Base-by-base conservation (phyloP, 2,888 invertebrate genomes). In the Willowsia nigromaculata region DNA sequence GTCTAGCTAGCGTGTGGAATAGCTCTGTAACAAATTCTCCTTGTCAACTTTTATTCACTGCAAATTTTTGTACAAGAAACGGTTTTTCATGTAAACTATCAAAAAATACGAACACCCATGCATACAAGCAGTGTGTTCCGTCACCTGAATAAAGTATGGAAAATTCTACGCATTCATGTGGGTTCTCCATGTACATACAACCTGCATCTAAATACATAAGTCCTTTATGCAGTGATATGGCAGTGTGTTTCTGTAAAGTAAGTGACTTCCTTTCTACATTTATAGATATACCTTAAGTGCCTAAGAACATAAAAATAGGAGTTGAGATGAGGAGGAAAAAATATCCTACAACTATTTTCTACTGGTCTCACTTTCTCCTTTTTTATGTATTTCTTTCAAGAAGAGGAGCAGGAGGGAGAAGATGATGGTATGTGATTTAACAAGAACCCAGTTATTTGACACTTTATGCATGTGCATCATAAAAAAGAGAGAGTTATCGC, bases 401-500 rank as follows among this genome's bases (percentile, higher is more conserved):
- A 43, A 25, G 71, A 27, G n/a, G 25, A 43, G 71, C 43, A 33
- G 33, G 11, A 47, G 43, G 9, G 43, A 47, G 18, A 74, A 74
- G 71, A 40, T 74, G 43, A 74, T 74, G 84, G 43, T 84, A 47
- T 78, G 88, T 84, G 88, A 88, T 88, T 88, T 88, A 78, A 56
- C 50, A 84, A 30, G 43, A 84, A n/a, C 88, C 84, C 78, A 84
- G 88, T 84, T 88, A 88, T 84, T 88, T 88, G 88, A 88, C 88
- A 88, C 84, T 88, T 88, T 88, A 88, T 88, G 83, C 88, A 88
- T 84, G 88, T 88, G 88, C 88, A 84, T 84, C 84, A 84, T 84
- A 88, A 88, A 88, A 85, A 74, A 40, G 59, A 18, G 74, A 76
- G 82, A 74, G 71, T 80, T 88, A 88, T 88, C 68, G 80, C 83